phyloP scores from a whole-genome alignment of 2,113 vertebrate genomes.

The Caranx ignobilis region DNA sequence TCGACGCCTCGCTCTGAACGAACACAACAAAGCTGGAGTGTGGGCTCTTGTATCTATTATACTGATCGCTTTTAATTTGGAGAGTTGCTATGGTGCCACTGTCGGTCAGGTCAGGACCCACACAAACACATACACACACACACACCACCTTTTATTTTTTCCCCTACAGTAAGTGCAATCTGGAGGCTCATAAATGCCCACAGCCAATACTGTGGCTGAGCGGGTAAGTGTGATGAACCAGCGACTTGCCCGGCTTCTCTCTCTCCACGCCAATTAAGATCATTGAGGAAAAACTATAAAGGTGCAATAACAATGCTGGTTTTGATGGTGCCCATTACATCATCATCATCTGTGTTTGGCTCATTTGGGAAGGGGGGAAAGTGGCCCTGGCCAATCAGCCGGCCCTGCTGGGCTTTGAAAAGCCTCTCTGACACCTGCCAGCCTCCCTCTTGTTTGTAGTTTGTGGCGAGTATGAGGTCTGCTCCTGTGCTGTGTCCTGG shows the following conservation, averaged over 20 bases:
- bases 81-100: background rate
- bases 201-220: slow-evolving; percentile 1
- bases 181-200: background rate
- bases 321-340: slow-evolving; percentile 50
- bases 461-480: slow-evolving; percentile 20
- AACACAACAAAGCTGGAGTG: background rate
- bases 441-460: slow-evolving; percentile 22
- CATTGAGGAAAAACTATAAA: slow-evolving; percentile 13
- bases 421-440: slow-evolving; percentile 19
- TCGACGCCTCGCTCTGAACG: background rate
- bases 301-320: slow-evolving; percentile 22
- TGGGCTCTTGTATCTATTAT: background rate
- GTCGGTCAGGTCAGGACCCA: background rate
- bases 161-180: background rate
- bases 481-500: slow-evolving; percentile 49
- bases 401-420: slow-evolving; percentile 37
- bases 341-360: slow-evolving; percentile 42
- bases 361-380: slow-evolving; percentile 38
- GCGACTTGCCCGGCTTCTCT: background rate
- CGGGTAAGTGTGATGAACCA: slow-evolving; percentile 20
- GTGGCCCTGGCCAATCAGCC: slow-evolving; percentile 21
- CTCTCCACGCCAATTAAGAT: slow-evolving; percentile 26
- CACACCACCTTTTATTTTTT: background rate
- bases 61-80: slow-evolving; percentile 12
- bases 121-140: background rate